Evolutionary conservation across 2,113 vertebrate species (phyloP).

Genomic region (Dipodomys stephensi): DNA sequence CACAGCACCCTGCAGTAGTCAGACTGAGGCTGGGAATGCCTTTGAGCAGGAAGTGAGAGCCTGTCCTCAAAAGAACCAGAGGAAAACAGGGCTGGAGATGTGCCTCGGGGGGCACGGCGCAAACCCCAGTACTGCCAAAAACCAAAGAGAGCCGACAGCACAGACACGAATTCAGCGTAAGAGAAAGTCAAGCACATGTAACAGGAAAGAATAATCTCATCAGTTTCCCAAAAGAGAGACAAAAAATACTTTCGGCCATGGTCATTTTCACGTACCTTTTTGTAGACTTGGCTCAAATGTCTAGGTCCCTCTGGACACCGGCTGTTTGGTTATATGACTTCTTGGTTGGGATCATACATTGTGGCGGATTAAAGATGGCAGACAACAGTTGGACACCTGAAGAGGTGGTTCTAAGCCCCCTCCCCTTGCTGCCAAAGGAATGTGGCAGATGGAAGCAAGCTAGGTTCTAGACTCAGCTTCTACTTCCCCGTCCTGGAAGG

Average conservation of each 20-base stretch:
- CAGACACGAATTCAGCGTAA: not conserved
- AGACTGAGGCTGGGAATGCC: no score
- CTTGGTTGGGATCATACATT: not conserved
- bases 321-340: not conserved
- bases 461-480: not conserved
- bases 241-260: not conserved
- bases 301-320: not conserved
- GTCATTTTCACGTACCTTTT: not conserved
- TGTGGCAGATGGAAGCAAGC: accelerated
- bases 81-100: no score
- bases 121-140: no score
- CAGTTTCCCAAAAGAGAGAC: conserved; percentile 18
- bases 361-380: not conserved
- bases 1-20: no score
- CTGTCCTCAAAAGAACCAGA: no score
- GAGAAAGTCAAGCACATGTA: not conserved
- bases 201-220: not conserved
- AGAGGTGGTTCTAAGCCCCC: not conserved
- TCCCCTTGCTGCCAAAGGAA: not conserved
- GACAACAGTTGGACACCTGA: not conserved
- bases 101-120: no score
- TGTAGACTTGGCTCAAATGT: not conserved
- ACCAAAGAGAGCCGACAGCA: not conserved
- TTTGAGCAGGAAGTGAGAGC: no score
- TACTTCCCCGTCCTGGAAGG: not conserved